These are phyloP conservation scores for Podargus strigoides DNA, from an alignment of 2,797 vertebrate genomes.

Conservation along the genomic window DNA sequence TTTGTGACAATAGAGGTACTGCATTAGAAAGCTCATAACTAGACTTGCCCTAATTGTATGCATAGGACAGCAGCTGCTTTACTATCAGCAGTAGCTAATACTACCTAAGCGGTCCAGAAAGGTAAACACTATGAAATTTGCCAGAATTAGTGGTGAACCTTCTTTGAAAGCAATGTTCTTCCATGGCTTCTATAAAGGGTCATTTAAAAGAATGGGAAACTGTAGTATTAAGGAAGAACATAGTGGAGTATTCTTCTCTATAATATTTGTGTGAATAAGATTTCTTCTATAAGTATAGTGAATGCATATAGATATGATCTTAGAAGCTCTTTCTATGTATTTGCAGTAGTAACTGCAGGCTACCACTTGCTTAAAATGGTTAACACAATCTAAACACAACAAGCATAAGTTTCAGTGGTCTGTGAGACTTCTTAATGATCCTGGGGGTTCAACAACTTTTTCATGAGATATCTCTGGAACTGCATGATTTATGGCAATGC, in stretches of 20 bases:
- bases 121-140: neutral
- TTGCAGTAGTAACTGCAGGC: neutral
- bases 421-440: neutral
- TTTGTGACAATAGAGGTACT: neutral
- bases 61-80: neutral
- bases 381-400: neutral
- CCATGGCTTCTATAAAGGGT: neutral
- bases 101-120: neutral
- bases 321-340: neutral
- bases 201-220: neutral
- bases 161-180: neutral
- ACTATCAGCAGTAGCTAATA: neutral
- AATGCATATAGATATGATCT: neutral
- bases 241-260: neutral
- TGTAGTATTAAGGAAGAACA: rapidly evolving
- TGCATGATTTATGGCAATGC: neutral
- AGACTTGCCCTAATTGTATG: neutral
- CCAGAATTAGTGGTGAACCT: neutral
- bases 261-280: neutral
- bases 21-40: neutral
- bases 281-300: neutral
- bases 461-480: neutral
- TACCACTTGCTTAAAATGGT: neutral
- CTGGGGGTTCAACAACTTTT: neutral
- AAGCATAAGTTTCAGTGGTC: neutral